Evolutionary conservation across 35 echinoderm and acorn worm species (phyloP), one percentile per base, ranked within the genome.

Genomic region (Diadema setosum): DNA sequence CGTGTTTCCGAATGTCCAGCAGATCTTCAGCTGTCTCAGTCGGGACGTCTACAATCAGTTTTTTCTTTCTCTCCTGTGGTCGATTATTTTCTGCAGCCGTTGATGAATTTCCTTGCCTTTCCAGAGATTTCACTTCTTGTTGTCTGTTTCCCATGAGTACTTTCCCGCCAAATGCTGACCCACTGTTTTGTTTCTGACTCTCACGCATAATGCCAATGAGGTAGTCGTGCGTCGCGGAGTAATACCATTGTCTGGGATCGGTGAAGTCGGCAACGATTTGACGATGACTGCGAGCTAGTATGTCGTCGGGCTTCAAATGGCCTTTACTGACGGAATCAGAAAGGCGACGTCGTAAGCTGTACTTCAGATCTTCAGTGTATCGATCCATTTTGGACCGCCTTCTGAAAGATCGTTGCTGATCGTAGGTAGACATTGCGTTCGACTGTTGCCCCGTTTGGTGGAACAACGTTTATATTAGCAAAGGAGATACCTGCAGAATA

Each of bases 201-300:
- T 78, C 73, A 18, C 73, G 73, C 73, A 78, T 39, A 2, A 78
- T 34, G 30, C n/a, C n/a, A 21, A 78, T 78, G 17, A 78, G 6
- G n/a, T 78, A 78, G 73, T 78, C 40, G 40, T 78, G 73, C 3
- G 73, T 78, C 36, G 73, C 73, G 27, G 73, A 78, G 35, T 78
- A 78, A 36, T 78, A 78, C 73, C 73, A 78, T 23, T 78, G 73
- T 41, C 73, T 16, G 14, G 73, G 73, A 41, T 78, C 73, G 73
- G 73, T 78, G 73, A 78, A 78, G 40, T 78, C 73, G 40, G 73
- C 36, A 6, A 78, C 73, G 3, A 78, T 78, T 78, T 78, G 73
- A n/a, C 73, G 73, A 41, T 78, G 73, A 42, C 36, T 41, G 35
- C 73, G 73, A 5, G 73, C 73, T 1, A 78, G 40, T 14, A 78